phyloP scores from a whole-genome alignment of 2,888 invertebrate genomes.

The Cyclophora punctaria region DNA sequence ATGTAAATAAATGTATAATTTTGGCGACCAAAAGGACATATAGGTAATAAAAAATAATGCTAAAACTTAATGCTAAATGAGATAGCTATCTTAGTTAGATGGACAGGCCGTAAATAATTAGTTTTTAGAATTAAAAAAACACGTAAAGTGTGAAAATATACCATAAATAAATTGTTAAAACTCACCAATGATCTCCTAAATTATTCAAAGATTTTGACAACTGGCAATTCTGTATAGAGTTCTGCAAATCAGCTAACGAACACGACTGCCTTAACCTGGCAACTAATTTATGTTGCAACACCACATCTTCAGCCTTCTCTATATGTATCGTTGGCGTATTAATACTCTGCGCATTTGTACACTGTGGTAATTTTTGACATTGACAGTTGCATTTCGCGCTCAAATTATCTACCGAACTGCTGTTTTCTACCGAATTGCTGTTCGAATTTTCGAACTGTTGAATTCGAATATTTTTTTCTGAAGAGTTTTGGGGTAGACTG shows the following conservation, averaged over 20 bases:
- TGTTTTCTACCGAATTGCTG: slow-evolving; percentile 10
- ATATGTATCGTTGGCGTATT: slow-evolving; percentile 33
- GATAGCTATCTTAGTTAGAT: no score
- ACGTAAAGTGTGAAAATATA: not conserved
- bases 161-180: not conserved
- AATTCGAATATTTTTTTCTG: not conserved
- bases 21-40: no score
- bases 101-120: no score
- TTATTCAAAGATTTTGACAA: slow-evolving; percentile 48
- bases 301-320: slow-evolving; percentile 29
- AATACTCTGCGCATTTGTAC: slow-evolving; percentile 4
- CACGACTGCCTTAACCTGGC: slow-evolving; percentile 50
- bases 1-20: no score
- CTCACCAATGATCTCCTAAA: slow-evolving; percentile 34
- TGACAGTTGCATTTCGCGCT: slow-evolving; percentile 26
- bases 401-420: slow-evolving; percentile 28
- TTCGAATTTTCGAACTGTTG: no score
- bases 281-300: slow-evolving; percentile 48
- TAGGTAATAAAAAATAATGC: slow-evolving; percentile 10
- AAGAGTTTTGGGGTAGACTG: no score
- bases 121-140: no score
- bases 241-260: slow-evolving; percentile 52
- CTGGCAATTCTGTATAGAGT: slow-evolving; percentile 27
- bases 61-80: slow-evolving; percentile 24
- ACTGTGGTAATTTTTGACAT: slow-evolving; percentile 16